These are phyloP conservation scores for Mallotus villosus DNA, from an alignment of 2,797 vertebrate species.

Conservation along the genomic window DNA sequence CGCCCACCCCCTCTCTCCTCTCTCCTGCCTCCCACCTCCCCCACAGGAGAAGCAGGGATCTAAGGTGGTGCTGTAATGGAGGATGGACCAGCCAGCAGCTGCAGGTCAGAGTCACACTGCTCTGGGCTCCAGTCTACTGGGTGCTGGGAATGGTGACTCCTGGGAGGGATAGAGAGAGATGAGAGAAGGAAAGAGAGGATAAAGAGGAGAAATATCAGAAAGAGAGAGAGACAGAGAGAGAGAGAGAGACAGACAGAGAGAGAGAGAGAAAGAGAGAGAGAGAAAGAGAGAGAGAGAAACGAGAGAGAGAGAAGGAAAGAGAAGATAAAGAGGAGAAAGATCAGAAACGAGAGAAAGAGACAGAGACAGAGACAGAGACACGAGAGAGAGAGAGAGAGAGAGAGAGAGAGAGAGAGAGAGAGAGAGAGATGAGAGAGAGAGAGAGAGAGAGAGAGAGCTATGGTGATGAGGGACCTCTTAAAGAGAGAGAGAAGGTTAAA, in stretches of 20 bases:
- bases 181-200: neutral
- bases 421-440: neutral
- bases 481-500: no score
- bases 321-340: neutral
- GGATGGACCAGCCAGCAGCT: neutral
- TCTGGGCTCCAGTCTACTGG: neutral
- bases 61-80: conserved; percentile 3
- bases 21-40: neutral
- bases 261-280: neutral
- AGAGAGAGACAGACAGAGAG: neutral
- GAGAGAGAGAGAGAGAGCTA: neutral
- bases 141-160: neutral
- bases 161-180: neutral
- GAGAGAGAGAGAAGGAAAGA: neutral
- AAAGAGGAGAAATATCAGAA: neutral
- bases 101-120: neutral
- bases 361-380: neutral
- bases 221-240: neutral
- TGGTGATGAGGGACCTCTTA: neutral
- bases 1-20: neutral
- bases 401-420: neutral
- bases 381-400: neutral
- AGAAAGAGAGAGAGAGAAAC: neutral
- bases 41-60: conserved; percentile 12
- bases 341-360: neutral